Evolutionary conservation across 2,797 vertebrate genomes (phyloP), one percentile per base, ranked within the genome.

Genomic region (Etheostoma perlongum): DNA sequence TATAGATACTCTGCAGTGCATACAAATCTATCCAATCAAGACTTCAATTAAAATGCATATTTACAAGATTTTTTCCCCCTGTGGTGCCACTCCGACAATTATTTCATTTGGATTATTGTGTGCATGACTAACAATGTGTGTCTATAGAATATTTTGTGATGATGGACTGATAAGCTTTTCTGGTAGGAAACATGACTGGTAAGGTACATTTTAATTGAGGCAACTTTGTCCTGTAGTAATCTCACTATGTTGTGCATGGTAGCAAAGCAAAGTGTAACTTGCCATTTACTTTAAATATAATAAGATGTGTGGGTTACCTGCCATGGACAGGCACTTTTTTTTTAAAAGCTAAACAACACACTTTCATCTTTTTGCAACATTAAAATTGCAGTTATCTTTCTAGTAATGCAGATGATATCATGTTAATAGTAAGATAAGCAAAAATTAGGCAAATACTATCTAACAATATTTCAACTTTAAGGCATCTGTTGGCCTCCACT

Each of bases 401-500:
- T 42, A 44, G 14, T 49, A 71, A 58, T 70, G 36, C 47, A 65
- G 7, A n/a, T 16, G 2, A 59, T 77, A 76, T 74, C 30, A n/a
- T 33, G 36, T 55, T 70, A 66, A 78, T 61, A 53, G 44, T 3
- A 57, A 55, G 18, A 55, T 74, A n/a, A 47, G 16, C 14, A 61
- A 76, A 74, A 58, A 70, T 46, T 2, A 74, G 30, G 30, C 47
- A 61, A 63, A 73, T 52, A 60, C 57, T 64, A 36, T 67, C 19
- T 36, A 64, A 63, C 54, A 65, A 46, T 70, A 72, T 82, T 88
- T 77, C 57, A 30, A 25, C 71, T 73, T 25, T 46, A 36, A 75
- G 85, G 65, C 68, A 82, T 87, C 72, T 30, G 30, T 78, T 60
- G 63, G 61, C 74, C 61, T 87, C 40, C 27, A 49, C 83, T 73